phyloP scores from a whole-genome alignment of 2,113 vertebrate genomes.

The Henicopernis longicauda region DNA sequence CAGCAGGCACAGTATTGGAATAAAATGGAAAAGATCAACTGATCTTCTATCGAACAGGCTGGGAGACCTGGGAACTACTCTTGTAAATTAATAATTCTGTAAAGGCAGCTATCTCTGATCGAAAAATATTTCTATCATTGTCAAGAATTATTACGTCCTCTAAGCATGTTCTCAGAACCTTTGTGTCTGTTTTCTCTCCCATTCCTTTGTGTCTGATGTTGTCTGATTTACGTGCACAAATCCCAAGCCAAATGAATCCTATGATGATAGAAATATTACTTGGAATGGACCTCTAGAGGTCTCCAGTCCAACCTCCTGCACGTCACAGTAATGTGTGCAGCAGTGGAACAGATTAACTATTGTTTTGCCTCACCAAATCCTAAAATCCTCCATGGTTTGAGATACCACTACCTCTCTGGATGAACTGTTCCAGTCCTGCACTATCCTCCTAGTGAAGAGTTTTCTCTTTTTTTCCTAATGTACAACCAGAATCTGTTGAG shows the following conservation, averaged over 20 bases:
- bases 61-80: not conserved
- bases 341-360: not conserved
- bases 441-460: not conserved
- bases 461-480: not conserved
- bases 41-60: not conserved
- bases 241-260: not conserved
- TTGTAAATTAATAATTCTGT: not conserved
- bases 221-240: not conserved
- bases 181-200: not conserved
- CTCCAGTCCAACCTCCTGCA: not conserved
- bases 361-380: not conserved
- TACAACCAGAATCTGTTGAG: not conserved
- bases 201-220: not conserved
- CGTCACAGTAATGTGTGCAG: not conserved
- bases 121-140: not conserved
- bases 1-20: not conserved
- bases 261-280: not conserved
- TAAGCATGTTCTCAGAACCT: not conserved
- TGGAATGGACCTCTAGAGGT: not conserved
- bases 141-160: not conserved
- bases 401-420: not conserved
- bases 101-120: not conserved
- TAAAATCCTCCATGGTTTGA: not conserved
- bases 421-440: not conserved
- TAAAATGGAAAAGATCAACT: not conserved